Percentiles rank a stretch among this genome's conserved stretches.
Conservation (phyloP, 2,113 vertebrate genomes). For the Pholis gunnellus region DNA sequence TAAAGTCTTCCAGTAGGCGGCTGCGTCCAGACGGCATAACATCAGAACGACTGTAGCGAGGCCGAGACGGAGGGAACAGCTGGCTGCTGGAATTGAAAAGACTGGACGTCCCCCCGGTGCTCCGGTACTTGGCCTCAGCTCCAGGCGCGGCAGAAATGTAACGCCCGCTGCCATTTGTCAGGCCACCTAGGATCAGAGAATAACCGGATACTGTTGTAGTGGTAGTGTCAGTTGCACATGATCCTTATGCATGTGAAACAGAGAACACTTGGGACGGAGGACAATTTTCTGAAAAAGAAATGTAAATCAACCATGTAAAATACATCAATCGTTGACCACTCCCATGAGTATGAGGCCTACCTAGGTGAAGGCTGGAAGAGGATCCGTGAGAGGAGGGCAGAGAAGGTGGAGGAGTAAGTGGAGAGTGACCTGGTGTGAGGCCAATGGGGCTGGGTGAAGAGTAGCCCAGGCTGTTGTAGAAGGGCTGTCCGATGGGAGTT, state of each 20-base stretch:
- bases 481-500: constrained; percentile 96
- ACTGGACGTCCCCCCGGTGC: constrained; percentile 90
- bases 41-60: constrained; percentile 95
- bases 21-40: constrained; percentile 97
- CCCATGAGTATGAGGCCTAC: constrained; percentile 70
- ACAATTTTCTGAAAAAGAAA: background rate
- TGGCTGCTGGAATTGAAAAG: constrained; percentile 97
- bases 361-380: constrained; percentile 97
- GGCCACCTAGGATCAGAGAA: constrained; percentile 85
- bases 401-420: constrained; percentile 97
- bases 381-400: constrained; percentile 96
- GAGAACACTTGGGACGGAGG: background rate
- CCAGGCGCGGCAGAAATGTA: constrained; percentile 98
- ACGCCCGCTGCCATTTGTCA: constrained; percentile 96
- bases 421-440: constrained; percentile 96
- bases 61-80: constrained; percentile 95
- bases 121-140: constrained; percentile 96
- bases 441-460: constrained; percentile 98
- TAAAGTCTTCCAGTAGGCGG: constrained; percentile 94
- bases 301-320: background rate
- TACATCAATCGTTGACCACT: background rate
- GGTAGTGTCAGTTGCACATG: background rate
- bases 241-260: background rate
- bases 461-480: constrained; percentile 99
- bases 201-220: background rate